Conservation (phyloP, 2,888 invertebrate species). For the Loripinus fragilis region DNA sequence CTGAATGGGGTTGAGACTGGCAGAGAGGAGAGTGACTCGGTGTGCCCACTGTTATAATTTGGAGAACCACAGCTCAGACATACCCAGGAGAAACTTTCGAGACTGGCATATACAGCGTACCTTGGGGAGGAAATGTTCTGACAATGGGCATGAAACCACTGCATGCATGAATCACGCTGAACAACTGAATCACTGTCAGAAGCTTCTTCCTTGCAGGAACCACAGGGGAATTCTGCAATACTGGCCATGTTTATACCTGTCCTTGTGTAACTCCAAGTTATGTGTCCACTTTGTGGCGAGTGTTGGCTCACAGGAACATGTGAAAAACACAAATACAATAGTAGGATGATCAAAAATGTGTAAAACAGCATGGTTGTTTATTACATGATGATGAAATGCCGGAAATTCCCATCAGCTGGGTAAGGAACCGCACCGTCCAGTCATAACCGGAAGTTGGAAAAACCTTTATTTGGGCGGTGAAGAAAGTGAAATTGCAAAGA, state of each 20-base stretch:
- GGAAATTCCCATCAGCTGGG: background rate
- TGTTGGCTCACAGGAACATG: background rate
- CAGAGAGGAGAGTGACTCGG: background rate
- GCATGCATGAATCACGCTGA: background rate
- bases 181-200: too few species aligned
- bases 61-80: too few species aligned
- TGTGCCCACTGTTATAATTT: too few species aligned
- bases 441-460: background rate
- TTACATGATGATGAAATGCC: background rate
- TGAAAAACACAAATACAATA: background rate
- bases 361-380: background rate
- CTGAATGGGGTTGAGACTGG: background rate
- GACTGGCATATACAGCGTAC: background rate
- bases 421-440: too few species aligned
- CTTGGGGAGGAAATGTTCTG: background rate
- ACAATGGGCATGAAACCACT: slow-evolving; percentile 1
- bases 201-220: too few species aligned
- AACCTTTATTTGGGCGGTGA: background rate
- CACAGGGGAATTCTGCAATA: too few species aligned
- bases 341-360: background rate
- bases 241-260: background rate
- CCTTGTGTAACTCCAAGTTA: background rate
- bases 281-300: background rate
- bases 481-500: background rate
- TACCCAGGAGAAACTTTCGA: background rate